Percentiles rank a stretch among this genome's conserved stretches.
phyloP scores from a whole-genome alignment of 2,888 invertebrate genomes.

The Sarcophaga variegata region DNA sequence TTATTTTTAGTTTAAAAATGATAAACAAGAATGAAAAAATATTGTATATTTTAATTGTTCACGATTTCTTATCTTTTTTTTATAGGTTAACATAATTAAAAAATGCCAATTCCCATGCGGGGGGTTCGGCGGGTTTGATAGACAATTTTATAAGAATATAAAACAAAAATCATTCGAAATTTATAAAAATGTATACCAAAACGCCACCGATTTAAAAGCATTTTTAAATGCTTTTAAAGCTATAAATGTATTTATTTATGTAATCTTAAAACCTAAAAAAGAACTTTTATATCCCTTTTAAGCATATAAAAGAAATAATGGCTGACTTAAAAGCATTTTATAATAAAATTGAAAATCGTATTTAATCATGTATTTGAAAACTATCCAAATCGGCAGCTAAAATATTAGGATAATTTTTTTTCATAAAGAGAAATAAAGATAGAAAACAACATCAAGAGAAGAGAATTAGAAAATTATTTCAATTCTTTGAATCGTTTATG shows the following conservation, averaged over 20 bases:
- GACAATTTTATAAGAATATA: conserved; percentile 51
- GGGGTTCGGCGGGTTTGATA: not conserved
- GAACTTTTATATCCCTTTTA: conserved; percentile 38
- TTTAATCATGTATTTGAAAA: conserved; percentile 53
- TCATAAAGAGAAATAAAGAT: conserved; percentile 30
- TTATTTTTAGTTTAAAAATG: conserved; percentile 57
- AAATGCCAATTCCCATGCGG: not conserved
- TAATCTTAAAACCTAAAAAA: conserved; percentile 58
- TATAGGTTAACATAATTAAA: conserved; percentile 16
- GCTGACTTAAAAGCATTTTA: conserved; percentile 26
- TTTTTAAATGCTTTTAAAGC: conserved; percentile 34
- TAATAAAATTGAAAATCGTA: conserved; percentile 10
- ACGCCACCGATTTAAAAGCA: conserved; percentile 25
- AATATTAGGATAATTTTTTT: conserved; percentile 43
- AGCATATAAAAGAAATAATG: conserved; percentile 39
- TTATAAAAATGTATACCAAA: conserved; percentile 16
- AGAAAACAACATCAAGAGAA: conserved; percentile 56
- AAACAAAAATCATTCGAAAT: conserved; percentile 56
- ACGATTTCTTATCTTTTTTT: conserved; percentile 23
- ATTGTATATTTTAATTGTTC: conserved; percentile 39
- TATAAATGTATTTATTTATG: conserved; percentile 22
- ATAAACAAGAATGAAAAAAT: conserved; percentile 18
- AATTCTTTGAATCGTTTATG: conserved; percentile 34
- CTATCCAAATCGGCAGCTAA: conserved; percentile 63
- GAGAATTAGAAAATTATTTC: conserved; percentile 56